Percentiles rank a stretch among this genome's conserved stretches.
These are phyloP conservation scores for Tachystola acroxantha DNA, from an alignment of 2,888 invertebrate genomes.

Conservation along the genomic window DNA sequence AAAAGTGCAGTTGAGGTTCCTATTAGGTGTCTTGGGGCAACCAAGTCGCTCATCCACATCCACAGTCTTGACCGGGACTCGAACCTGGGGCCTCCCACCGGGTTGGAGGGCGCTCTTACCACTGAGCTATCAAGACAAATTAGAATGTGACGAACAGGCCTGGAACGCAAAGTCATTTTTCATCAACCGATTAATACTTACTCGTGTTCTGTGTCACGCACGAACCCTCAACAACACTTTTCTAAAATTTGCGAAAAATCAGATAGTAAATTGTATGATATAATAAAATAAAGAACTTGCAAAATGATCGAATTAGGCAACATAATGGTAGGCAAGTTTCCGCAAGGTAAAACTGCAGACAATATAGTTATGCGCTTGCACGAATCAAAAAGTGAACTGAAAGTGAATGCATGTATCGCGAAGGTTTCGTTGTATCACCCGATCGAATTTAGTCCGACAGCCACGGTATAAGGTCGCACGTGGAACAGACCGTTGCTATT, in stretches of 20 bases:
- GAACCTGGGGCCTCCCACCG: slow-evolving; percentile 72
- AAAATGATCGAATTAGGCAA: background rate
- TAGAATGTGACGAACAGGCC: slow-evolving; percentile 46
- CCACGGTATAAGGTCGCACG: slow-evolving; percentile 55
- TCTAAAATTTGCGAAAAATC: no score
- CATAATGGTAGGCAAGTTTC: slow-evolving; percentile 2
- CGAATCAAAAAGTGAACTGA: slow-evolving; percentile 16
- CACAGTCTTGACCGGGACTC: slow-evolving; percentile 74
- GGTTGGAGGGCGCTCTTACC: slow-evolving; percentile 67
- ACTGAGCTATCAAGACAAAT: slow-evolving; percentile 77
- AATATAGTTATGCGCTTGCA: slow-evolving; percentile 3
- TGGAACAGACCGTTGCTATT: slow-evolving; percentile 28
- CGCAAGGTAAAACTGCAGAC: slow-evolving; percentile 4
- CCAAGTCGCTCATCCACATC: slow-evolving; percentile 46
- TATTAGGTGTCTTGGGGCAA: no score
- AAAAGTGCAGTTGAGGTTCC: slow-evolving; percentile 47
- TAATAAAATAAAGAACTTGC: background rate
- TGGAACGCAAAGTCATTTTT: slow-evolving; percentile 17
- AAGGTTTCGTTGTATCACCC: slow-evolving; percentile 43
- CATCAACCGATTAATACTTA: background rate
- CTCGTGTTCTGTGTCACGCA: background rate
- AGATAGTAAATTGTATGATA: no score
- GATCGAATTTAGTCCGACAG: slow-evolving; percentile 43
- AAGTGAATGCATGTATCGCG: slow-evolving; percentile 42
- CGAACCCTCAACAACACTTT: no score